phyloP scores from a whole-genome alignment of 23 tunicate species.

The Phallusia fumigata region DNA sequence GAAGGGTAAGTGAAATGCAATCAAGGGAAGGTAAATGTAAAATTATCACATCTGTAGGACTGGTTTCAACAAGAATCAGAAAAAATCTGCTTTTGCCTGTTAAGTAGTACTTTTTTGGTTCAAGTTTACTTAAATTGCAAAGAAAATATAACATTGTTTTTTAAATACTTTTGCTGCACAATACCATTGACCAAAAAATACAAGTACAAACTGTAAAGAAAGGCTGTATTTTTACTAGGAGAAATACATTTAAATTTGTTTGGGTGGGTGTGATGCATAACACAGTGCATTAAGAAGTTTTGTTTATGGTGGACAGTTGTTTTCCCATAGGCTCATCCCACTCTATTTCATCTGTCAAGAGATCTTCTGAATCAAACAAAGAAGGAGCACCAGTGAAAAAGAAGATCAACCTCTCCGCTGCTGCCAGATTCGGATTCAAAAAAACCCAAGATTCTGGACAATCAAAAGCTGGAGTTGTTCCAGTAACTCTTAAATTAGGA shows the following conservation, averaged over 20 bases:
- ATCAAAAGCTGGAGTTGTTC: neutral
- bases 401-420: slow-evolving; percentile 26
- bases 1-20: neutral
- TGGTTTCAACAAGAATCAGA: no score
- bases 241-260: no score
- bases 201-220: no score
- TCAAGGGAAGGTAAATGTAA: no score
- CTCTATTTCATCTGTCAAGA: slow-evolving; percentile 36
- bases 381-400: slow-evolving; percentile 29
- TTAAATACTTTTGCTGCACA: no score
- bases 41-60: no score
- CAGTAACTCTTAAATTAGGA: slow-evolving; percentile 21
- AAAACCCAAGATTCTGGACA: neutral
- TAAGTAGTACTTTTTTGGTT: no score
- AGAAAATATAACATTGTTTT: no score
- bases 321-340: slow-evolving; percentile 41
- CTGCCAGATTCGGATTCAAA: neutral
- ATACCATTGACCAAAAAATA: no score
- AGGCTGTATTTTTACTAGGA: no score
- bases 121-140: no score
- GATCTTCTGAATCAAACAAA: slow-evolving; percentile 28
- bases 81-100: no score
- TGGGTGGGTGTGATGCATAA: neutral
- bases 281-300: neutral
- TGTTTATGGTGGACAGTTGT: slow-evolving; percentile 41